phyloP scores from a whole-genome alignment of 2,797 vertebrate species.

The Clarias pachynema region DNA sequence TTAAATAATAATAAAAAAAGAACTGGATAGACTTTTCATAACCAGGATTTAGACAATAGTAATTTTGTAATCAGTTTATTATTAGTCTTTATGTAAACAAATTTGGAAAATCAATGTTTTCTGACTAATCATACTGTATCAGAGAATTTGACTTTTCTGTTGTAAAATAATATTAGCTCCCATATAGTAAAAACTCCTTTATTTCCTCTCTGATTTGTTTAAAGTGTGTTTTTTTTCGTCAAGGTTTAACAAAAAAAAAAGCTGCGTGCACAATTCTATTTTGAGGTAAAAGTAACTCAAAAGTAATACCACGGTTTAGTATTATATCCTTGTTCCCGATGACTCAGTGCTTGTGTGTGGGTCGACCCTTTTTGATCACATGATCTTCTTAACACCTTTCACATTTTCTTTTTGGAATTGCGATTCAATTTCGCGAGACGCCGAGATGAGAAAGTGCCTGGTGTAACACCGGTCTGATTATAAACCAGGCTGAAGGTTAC shows the following conservation, averaged over 20 bases:
- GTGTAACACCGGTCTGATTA: slow-evolving; percentile 6
- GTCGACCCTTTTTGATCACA: neutral
- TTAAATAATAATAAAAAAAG: no score
- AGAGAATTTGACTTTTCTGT: no score
- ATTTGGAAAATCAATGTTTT: no score
- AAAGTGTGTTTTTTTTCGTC: neutral
- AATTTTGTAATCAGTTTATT: no score
- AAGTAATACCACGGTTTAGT: neutral
- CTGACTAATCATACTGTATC: no score
- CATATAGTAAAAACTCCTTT: neutral
- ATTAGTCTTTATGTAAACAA: no score
- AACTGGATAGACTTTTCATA: no score
- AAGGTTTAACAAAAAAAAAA: neutral
- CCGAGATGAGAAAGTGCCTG: neutral
- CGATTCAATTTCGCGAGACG: neutral
- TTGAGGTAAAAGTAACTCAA: neutral
- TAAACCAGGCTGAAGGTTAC: slow-evolving; percentile 28
- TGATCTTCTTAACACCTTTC: neutral
- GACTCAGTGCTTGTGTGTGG: neutral
- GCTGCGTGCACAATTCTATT: neutral
- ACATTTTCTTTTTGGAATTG: neutral
- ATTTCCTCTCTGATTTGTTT: neutral
- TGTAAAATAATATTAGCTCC: neutral
- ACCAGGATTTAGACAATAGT: no score
- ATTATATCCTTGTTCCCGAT: neutral